Base-by-base conservation (phyloP, 2,113 vertebrate genomes). In the Galbula dea region DNA sequence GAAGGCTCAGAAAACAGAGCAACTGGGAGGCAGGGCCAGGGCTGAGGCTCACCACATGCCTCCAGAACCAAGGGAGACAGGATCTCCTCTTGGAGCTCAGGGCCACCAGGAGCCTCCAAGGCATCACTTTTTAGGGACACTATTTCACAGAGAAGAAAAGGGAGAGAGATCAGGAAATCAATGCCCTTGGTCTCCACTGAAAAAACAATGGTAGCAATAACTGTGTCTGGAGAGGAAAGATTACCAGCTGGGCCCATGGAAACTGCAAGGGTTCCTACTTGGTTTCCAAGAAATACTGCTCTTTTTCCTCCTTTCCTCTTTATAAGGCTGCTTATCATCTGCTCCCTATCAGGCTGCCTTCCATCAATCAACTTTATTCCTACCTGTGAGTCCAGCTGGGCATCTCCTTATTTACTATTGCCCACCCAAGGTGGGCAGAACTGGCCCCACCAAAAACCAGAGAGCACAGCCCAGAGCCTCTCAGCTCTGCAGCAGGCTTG, bases 401-500 rank as follows among this genome's bases (percentile, higher is more conserved):
- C 79, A 71, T 61, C 19, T 74, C 46, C 57, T 85, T 26, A 20
- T 41, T 61, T 73, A 2, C 15, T 49, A 3, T 32, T 34, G 11
- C 24, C 29, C 39, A 68, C 10, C 22, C 41, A 34, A 32, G 29
- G 45, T 4, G n/a, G n/a, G n/a, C 75, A 82, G 46, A 81, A 34
- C 0, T 63, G 57, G 26, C 3, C 34, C 11, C 71, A 39, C 5
- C 3, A 37, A 30, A 18, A 29, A 11, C 0, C 24, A 39, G 21
- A 66, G 11, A 61, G 34, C 26, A 10, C 23, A 67, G 37, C 15
- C 15, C 59, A 57, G 22, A 4, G 11, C 5, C n/a, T 63, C 32
- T 0, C 0, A 4, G 11, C 66, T 85, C 75, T 78, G 41, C 52
- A 30, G 30, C 16, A 48, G 36, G 16, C 10, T 39, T 59, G 48